Conservation (phyloP, 2,797 vertebrate genomes). For the Psittacula echo region DNA sequence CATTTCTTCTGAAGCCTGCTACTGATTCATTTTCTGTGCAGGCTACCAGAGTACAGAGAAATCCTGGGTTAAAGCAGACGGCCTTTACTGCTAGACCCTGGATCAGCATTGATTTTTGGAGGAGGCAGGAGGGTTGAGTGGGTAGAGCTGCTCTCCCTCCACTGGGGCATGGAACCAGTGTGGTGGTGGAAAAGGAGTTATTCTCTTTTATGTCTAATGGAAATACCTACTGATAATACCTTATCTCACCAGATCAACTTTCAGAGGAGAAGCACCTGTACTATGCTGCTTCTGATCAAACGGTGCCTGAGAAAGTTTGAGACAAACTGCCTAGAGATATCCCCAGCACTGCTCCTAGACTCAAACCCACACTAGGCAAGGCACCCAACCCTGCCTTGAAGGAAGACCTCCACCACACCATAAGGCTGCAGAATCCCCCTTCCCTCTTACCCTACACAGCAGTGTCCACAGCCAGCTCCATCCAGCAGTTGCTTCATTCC, state of each 20-base stretch:
- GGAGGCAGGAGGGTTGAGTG: background rate
- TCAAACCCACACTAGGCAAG: background rate
- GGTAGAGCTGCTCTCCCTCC: background rate
- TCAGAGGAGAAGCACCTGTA: background rate
- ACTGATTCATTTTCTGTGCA: rapidly evolving
- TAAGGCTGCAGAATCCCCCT: background rate
- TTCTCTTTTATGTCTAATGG: background rate
- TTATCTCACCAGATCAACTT: conserved; percentile 37
- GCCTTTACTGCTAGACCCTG: background rate
- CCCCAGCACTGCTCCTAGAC: background rate
- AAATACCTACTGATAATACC: background rate
- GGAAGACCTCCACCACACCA: background rate
- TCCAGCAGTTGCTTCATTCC: background rate
- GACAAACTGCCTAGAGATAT: rapidly evolving
- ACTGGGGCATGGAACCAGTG: background rate
- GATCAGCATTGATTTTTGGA: background rate
- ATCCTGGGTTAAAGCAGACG: background rate
- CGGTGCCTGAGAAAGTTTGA: background rate
- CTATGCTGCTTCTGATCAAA: background rate
- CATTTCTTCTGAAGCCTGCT: background rate
- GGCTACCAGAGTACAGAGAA: background rate
- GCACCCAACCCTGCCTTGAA: background rate
- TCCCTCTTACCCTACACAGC: background rate
- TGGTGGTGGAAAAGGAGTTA: background rate
- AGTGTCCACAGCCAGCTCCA: background rate